Base-by-base conservation (phyloP, 2,113 vertebrate genomes). In the Petroica traversi region DNA sequence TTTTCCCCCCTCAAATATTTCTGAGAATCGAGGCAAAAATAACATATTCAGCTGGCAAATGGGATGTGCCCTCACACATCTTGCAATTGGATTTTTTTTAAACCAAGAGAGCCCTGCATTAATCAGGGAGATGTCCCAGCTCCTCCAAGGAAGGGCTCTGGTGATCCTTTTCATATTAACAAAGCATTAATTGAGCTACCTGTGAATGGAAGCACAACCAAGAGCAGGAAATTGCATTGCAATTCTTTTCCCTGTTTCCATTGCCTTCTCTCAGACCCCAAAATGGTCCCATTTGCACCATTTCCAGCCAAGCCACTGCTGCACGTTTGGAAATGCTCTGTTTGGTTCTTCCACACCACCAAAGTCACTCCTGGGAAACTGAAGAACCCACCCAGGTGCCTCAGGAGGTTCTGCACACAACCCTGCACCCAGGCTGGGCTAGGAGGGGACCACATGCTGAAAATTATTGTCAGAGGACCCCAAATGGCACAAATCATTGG, bases 401-500 rank as follows among this genome's bases (percentile, higher is more conserved):
- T 13, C 2, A 8, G 9, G 1, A 31, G 24, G 7, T 14, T 69
- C 38, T 28, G 34, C 19, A 31, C 7, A 7, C 34, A 29, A 0
- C 12, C 19, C 2, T 8, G 8, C 2, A 41, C 28, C 5, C 14
- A 0, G 3, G 9, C 33, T 62, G 43, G 43, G 45, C 28, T 14
- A 5, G 36, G 3, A 33, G 22, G 2, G 5, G 43, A 31, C 36
- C 20, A 17, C 51, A 17, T 2, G 7, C 29, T 3, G 4, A 38
- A 64, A 61, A 5, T 5, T 6, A 29, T 3, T 38, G 38, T 1
- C 62, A 78, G 17, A 71, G 19, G 4, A 58, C 31, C 63, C 81
- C 11, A 3, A 36, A 78, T 0, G 24, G 48, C 71, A 68, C 43
- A 58, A 59, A 14, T 1, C 15, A 6, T 0, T 36, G 52, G 15